Evolutionary conservation across 2,113 vertebrate species (phyloP), one percentile per base, ranked within the genome.

Genomic region (Monopterus albus): DNA sequence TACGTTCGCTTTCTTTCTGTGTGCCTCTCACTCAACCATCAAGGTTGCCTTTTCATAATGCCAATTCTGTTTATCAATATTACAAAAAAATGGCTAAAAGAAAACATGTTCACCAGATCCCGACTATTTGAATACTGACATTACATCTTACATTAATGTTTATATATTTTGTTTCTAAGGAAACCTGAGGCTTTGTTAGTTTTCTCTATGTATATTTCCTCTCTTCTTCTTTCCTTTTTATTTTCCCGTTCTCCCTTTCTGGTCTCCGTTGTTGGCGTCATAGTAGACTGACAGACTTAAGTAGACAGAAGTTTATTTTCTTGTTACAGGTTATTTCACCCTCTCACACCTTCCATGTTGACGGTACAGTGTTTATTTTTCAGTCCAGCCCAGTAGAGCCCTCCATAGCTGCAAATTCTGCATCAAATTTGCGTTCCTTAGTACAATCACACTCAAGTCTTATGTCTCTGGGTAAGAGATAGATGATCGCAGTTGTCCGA

Each of bases 401-500:
- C 13, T 21, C 9, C 23, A 40, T 17, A 15, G 7, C 14, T 33
- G 43, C 45, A 21, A 67, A 46, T 46, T 82, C 15, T 20, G 13
- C 56, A 35, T 62, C 23, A 62, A 6, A n/a, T 39, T 28, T 18
- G 3, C 45, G 29, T 9, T 25, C 42, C 10, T 51, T 10, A 25
- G 13, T 9, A 11, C 2, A 10, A 39, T 6, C 7, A 11, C 7
- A 29, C 36, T 26, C 1, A 9, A 31, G 11, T 52, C 35, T 91
- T 68, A 92, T 3, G 56, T 76, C 45, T 92, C 85, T 11, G 73
- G 36, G 33, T 57, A 70, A 64, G 81, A 84, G 53, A 93, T 40
- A 3, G 92, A 89, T 14, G 93, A 87, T 36, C 46, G 94, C 51
- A 96, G 81, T 15, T 51, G 91, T 57, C 98, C 97, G 87, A 98